Percentiles rank a stretch among this genome's conserved stretches.
These are phyloP conservation scores for Coranthus polyacanthus DNA, from an alignment of 2,797 vertebrate genomes.

Conservation along the genomic window DNA sequence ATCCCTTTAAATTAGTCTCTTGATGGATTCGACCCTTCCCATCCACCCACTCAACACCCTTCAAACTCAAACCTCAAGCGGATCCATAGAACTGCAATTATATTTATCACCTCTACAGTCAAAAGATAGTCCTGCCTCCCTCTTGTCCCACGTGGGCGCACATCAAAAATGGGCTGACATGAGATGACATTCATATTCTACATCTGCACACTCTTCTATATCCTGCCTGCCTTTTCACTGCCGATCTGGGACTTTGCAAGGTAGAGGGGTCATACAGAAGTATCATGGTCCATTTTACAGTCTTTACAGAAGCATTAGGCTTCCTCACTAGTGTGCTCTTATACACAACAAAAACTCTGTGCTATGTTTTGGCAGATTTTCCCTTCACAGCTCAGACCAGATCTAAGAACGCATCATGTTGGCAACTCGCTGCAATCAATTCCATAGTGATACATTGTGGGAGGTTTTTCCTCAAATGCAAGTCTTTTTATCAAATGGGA, in stretches of 20 bases:
- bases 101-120: constrained; percentile 79
- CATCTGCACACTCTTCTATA: constrained; percentile 53
- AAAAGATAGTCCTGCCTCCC: constrained; percentile 53
- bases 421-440: constrained; percentile 73
- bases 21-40: constrained; percentile 66
- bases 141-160: constrained; percentile 53
- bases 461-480: constrained; percentile 68
- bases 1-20: constrained; percentile 72
- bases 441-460: constrained; percentile 70
- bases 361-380: constrained; percentile 34
- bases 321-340: constrained; percentile 22
- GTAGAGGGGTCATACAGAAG: constrained; percentile 42
- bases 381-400: constrained; percentile 34
- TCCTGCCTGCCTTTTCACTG: constrained; percentile 34
- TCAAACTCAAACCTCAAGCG: constrained; percentile 64
- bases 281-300: constrained; percentile 48
- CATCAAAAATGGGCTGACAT: constrained; percentile 67
- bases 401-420: constrained; percentile 65
- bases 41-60: constrained; percentile 48
- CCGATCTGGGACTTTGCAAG: constrained; percentile 48
- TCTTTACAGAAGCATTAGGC: constrained; percentile 35
- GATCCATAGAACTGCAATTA: constrained; percentile 76
- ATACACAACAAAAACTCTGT: constrained; percentile 34
- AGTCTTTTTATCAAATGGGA: constrained; percentile 70
- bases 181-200: constrained; percentile 65